Percentiles rank a stretch among this genome's conserved stretches.
phyloP scores from a whole-genome alignment of 53 echinoderm and acorn worm species.

The Crossaster papposus region DNA sequence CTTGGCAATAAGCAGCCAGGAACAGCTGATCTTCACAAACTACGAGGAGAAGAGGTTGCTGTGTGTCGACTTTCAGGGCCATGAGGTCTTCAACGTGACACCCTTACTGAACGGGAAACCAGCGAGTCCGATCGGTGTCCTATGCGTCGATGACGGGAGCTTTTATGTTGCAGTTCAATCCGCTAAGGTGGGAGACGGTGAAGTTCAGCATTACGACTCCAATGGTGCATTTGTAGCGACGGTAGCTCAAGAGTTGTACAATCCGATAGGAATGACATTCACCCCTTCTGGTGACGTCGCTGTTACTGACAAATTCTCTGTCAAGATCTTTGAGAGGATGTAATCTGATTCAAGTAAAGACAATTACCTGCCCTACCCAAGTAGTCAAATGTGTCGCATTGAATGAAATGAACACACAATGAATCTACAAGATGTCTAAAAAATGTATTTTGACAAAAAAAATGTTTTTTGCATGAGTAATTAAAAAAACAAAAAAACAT shows the following conservation, averaged over 20 bases:
- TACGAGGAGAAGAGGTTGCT: not conserved
- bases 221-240: not conserved
- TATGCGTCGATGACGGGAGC: slow-evolving; percentile 15
- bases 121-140: not conserved
- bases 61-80: not conserved
- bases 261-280: slow-evolving; percentile 4
- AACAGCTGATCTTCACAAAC: slow-evolving; percentile 13
- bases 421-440: no score
- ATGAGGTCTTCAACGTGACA: slow-evolving; percentile 7
- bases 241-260: not conserved
- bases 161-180: not conserved
- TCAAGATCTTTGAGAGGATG: not conserved
- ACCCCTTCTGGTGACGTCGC: not conserved
- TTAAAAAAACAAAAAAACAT: no score
- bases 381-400: no score
- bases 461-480: no score
- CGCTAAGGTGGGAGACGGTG: not conserved
- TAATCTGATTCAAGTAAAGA: no score
- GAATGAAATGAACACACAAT: no score
- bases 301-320: not conserved
- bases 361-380: no score
- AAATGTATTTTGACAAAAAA: no score
- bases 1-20: not conserved
- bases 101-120: not conserved
- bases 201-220: slow-evolving; percentile 14